A percentile compares a stretch with the other conserved stretches of the same genome.
Conservation (phyloP, 1,140 invertebrate species). For the Ceratina australensis region DNA sequence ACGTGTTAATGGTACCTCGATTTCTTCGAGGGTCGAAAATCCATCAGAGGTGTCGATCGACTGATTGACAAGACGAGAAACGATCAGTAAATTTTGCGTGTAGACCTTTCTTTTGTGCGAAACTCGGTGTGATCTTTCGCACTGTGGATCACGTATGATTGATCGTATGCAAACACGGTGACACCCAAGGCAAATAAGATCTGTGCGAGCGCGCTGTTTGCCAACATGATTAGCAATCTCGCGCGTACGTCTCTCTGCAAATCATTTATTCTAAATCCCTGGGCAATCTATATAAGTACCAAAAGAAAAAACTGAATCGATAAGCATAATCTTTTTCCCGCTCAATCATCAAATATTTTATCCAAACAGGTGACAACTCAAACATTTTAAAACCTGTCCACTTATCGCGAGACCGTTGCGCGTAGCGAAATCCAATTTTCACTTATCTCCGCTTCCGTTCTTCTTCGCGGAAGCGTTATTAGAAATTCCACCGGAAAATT, state of each 20-base stretch:
- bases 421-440: not conserved
- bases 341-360: not conserved
- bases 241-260: not conserved
- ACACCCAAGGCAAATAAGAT: not conserved
- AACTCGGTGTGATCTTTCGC: not conserved
- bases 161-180: not conserved
- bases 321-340: too few relatives aligned
- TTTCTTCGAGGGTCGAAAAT: not conserved
- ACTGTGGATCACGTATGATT: not conserved
- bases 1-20: too few relatives aligned
- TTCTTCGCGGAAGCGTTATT: not conserved
- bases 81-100: not conserved
- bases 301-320: not conserved
- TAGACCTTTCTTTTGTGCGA: not conserved
- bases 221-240: not conserved
- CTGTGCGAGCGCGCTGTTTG: not conserved
- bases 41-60: not conserved
- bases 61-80: not conserved
- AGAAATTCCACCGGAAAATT: slow-evolving; percentile 3
- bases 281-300: not conserved
- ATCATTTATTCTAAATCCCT: too few relatives aligned
- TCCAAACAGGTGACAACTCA: not conserved
- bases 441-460: not conserved
- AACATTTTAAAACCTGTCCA: not conserved
- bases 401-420: too few relatives aligned